phyloP scores from a whole-genome alignment of 2,797 vertebrate genomes.

The Alosa sapidissima region DNA sequence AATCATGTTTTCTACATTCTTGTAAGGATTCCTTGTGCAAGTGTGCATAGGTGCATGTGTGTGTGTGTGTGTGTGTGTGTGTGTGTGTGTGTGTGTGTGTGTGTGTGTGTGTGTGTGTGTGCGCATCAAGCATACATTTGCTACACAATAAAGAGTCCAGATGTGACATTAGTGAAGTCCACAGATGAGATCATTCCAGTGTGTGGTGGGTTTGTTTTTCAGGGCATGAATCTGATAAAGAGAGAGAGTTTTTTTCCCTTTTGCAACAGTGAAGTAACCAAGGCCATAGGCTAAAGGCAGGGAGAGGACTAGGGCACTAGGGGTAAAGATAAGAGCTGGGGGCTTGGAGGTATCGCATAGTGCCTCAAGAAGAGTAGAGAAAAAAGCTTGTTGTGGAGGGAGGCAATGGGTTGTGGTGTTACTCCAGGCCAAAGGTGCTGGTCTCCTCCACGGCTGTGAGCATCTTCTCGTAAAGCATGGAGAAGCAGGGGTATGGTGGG shows the following conservation, averaged over 20 bases:
- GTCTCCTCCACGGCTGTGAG: conserved; percentile 96
- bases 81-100: conserved; percentile 26
- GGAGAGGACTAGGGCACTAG: background rate
- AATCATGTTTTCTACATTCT: conserved; percentile 19
- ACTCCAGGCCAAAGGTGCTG: conserved; percentile 96
- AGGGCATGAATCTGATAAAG: conserved; percentile 33
- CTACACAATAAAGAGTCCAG: background rate
- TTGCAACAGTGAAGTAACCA: conserved; percentile 55
- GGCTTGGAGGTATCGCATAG: conserved; percentile 16
- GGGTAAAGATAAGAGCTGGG: conserved; percentile 21
- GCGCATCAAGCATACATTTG: background rate
- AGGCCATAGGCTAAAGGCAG: conserved; percentile 64
- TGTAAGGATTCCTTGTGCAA: conserved; percentile 18
- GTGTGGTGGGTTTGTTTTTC: background rate
- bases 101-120: background rate
- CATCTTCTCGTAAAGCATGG: conserved; percentile 97
- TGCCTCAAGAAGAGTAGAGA: conserved; percentile 4
- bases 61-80: conserved; percentile 33
- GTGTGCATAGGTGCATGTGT: conserved; percentile 37
- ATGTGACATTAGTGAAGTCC: conserved; percentile 8
- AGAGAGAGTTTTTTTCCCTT: background rate
- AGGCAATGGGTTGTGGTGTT: conserved; percentile 45
- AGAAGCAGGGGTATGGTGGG: conserved; percentile 94
- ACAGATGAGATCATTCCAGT: background rate
- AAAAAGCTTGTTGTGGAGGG: conserved; percentile 8